Percentiles rank a stretch among this genome's conserved stretches.
Conservation (phyloP, 2,113 vertebrate genomes). For the Cichladusa arquata region DNA sequence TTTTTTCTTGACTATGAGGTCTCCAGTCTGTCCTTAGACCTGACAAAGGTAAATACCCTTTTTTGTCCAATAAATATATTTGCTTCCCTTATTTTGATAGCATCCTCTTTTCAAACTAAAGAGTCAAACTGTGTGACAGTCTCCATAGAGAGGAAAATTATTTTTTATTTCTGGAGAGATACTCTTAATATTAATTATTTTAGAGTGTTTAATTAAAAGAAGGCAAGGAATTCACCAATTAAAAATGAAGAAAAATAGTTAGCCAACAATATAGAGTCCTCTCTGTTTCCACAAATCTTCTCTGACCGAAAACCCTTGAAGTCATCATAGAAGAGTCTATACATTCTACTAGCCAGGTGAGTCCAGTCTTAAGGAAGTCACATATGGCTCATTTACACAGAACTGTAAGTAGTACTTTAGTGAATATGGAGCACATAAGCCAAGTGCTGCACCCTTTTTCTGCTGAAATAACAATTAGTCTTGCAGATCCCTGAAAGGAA, state of each 20-base stretch:
- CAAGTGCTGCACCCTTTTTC: not conserved
- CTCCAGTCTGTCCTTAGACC: not conserved
- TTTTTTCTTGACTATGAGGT: not conserved
- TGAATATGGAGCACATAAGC: not conserved
- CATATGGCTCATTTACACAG: not conserved
- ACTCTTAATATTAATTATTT: not conserved
- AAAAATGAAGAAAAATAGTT: not conserved
- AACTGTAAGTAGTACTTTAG: not conserved
- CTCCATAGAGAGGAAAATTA: not conserved
- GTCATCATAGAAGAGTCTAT: not conserved
- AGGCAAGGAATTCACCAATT: not conserved
- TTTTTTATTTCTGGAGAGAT: not conserved
- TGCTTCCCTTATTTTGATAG: not conserved
- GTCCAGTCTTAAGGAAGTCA: not conserved
- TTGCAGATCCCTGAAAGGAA: not conserved
- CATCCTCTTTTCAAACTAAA: not conserved
- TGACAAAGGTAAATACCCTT: not conserved
- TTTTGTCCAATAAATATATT: not conserved
- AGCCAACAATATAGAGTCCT: not conserved
- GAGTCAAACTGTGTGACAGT: not conserved
- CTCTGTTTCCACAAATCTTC: not conserved
- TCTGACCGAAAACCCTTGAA: not conserved
- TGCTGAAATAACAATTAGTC: not conserved
- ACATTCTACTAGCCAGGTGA: not conserved
- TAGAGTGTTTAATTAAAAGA: not conserved